Percentiles rank a stretch among this genome's conserved stretches.
These are phyloP conservation scores for Phasianus colchicus DNA, from an alignment of 2,113 vertebrate genomes.

Conservation along the genomic window DNA sequence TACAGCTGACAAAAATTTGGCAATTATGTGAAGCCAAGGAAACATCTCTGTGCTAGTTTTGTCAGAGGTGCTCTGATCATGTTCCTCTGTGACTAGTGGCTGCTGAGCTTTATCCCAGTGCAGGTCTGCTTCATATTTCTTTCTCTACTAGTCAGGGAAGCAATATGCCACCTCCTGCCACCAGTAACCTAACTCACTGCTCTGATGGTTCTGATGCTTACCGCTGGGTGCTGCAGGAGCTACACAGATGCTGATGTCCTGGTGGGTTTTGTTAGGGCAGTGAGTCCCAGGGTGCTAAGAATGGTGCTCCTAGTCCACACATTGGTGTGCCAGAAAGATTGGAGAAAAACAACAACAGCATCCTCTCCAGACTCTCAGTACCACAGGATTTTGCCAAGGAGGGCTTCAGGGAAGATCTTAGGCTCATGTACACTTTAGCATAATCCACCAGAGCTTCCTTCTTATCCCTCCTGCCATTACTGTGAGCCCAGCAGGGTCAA, in stretches of 20 bases:
- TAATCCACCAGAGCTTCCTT: not conserved
- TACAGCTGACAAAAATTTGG: conserved; percentile 53
- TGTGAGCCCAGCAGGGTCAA: accelerated
- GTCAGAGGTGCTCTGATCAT: not conserved
- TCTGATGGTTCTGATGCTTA: not conserved
- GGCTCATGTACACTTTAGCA: accelerated
- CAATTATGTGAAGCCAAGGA: not conserved
- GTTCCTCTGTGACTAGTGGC: not conserved
- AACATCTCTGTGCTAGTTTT: not conserved
- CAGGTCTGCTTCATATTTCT: not conserved
- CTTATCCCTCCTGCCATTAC: accelerated
- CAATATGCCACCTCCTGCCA: not conserved
- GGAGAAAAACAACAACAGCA: not conserved
- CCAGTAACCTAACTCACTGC: not conserved
- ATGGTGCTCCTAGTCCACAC: accelerated
- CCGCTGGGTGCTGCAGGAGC: not conserved
- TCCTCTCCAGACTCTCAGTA: not conserved
- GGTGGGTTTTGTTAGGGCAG: not conserved
- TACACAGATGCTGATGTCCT: not conserved
- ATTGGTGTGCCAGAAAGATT: not conserved
- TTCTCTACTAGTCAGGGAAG: not conserved
- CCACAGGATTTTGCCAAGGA: not conserved
- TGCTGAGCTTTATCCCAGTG: not conserved
- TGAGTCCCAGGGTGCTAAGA: not conserved
- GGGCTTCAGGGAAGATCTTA: not conserved